Base-by-base conservation (phyloP, 2,888 invertebrate genomes). In the Drosophila niveifrons region DNA sequence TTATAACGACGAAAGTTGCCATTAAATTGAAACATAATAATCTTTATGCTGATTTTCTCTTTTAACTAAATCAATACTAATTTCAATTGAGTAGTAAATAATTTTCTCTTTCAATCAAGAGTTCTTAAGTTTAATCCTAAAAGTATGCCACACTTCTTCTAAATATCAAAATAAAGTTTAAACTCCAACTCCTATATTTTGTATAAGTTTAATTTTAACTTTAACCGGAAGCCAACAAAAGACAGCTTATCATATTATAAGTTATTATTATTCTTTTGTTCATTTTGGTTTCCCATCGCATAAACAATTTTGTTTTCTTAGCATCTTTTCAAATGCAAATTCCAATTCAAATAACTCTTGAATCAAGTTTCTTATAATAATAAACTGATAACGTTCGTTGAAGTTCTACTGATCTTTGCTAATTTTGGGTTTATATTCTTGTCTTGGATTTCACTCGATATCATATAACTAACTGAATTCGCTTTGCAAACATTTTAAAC, bases 341-440 rank as follows among this genome's bases (percentile, higher is more conserved):
- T 39, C 8, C 1, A 8, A 6, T 39, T 39, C 6, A 15, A 8
- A 2, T 7, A 13, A 39, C 13, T 13, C 7, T 41, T 41, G 2
- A 41, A 41, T 13, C 39, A 36, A 36, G 36, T 36, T 36, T n/a
- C n/a, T 36, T 36, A 36, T 9, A 31, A 31, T 36, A 36, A 36
- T 36, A 36, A 11, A 36, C 11, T 36, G n/a, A 36, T 36, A 36
- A n/a, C 36, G 11, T 36, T 36, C n/a, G 9, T 9, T 31, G 34
- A 36, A 36, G 36, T 6, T 36, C 36, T 36, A 36, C 36, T n/a
- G 36, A 36, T 6, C 23, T 36, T n/a, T 36, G 36, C n/a, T 36
- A n/a, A 36, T 36, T 36, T 36, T 36, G n/a, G 4, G 4, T 36
- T 36, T n/a, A n/a, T n/a, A 36, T 23, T 23, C 23, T 11, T 9